Conservation (phyloP, 2,113 vertebrate genomes). For the cat (Felis catus) region DNA sequence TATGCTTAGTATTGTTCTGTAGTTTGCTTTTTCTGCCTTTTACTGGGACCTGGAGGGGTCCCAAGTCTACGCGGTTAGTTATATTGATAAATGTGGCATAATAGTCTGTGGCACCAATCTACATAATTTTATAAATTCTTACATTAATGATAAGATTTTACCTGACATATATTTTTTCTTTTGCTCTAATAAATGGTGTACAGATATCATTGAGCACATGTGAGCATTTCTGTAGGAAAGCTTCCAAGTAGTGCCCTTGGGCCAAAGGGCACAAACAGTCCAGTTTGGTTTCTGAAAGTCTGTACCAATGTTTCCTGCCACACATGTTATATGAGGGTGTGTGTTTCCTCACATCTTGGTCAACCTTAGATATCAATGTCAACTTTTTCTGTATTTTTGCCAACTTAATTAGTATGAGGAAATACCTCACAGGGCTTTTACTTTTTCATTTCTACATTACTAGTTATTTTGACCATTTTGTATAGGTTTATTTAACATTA, state of each 20-base stretch:
- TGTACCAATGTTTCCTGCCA: neutral
- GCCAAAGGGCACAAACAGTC: neutral
- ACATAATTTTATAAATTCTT: neutral
- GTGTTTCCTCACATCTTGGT: neutral
- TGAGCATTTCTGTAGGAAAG: neutral
- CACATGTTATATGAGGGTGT: no score
- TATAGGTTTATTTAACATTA: neutral
- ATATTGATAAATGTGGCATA: neutral
- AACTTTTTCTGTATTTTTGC: neutral
- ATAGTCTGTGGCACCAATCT: neutral
- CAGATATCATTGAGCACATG: neutral
- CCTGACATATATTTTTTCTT: neutral
- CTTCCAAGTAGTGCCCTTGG: neutral
- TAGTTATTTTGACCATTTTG: neutral
- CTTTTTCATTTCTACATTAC: neutral
- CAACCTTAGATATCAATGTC: neutral
- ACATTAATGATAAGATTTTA: neutral
- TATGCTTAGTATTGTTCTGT: neutral
- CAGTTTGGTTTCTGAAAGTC: neutral
- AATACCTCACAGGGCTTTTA: neutral
- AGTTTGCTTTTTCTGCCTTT: neutral
- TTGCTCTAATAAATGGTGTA: neutral
- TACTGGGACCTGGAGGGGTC: neutral
- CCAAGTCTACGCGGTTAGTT: neutral
- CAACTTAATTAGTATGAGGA: neutral